These are phyloP conservation scores for Acrocephalus arundinaceus DNA, from an alignment of 2,113 vertebrate genomes.

Conservation along the genomic window DNA sequence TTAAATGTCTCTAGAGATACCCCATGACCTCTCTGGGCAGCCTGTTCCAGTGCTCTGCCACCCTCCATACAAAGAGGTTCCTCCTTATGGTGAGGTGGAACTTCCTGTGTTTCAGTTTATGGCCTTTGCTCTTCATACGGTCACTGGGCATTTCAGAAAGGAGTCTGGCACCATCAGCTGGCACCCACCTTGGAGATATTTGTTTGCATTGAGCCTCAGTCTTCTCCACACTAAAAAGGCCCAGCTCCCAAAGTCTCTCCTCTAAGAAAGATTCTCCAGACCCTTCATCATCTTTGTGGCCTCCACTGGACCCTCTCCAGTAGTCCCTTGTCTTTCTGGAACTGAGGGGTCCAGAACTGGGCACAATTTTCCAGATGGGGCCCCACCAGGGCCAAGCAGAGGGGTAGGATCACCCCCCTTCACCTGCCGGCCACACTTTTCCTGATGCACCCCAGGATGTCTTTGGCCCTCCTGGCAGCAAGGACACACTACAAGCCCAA, in stretches of 20 bases:
- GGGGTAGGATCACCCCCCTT: not conserved
- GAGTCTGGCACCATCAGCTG: not conserved
- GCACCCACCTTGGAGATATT: not conserved
- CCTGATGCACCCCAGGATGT: not conserved
- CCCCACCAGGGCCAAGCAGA: not conserved
- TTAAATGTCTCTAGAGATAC: not conserved
- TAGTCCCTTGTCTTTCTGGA: not conserved
- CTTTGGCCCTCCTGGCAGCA: not conserved
- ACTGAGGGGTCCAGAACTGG: not conserved
- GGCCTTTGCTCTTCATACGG: not conserved
- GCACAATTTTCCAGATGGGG: not conserved
- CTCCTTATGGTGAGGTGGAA: not conserved
- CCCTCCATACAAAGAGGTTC: not conserved
- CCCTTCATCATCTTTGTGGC: not conserved
- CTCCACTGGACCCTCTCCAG: not conserved
- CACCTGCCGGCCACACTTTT: not conserved
- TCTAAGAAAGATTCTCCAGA: not conserved
- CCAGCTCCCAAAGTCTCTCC: not conserved
- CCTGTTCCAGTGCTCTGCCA: not conserved
- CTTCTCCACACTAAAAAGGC: not conserved
- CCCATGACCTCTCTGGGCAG: not conserved
- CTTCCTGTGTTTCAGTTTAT: not conserved
- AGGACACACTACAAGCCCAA: not conserved
- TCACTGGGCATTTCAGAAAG: accelerated
- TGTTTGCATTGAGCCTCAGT: not conserved